Percentiles rank a stretch among this genome's conserved stretches.
Conservation (phyloP, 2,888 invertebrate genomes). For the Macroteleia sp. region DNA sequence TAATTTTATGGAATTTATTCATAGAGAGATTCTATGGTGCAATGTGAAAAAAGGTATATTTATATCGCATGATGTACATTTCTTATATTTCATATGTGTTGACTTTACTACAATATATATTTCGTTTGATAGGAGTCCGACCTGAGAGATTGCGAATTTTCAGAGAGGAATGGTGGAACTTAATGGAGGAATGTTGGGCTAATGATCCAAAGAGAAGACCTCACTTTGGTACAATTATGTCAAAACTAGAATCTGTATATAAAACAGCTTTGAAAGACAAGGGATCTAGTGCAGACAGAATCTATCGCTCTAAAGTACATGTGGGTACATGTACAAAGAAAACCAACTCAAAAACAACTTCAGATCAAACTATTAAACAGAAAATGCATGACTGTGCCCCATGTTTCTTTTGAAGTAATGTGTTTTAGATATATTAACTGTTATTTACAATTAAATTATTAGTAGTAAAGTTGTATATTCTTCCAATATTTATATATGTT, state of each 20-base stretch:
- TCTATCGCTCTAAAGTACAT: no score
- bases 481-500: no score
- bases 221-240: constrained; percentile 91
- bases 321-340: no score
- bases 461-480: no score
- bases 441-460: no score
- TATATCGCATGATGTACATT: no score
- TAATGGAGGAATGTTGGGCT: constrained; percentile 94
- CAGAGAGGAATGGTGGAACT: constrained; percentile 91
- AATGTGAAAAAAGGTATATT: constrained; percentile 90
- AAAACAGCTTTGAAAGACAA: constrained; percentile 75
- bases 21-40: constrained; percentile 94
- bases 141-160: constrained; percentile 91
- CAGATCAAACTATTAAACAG: no score
- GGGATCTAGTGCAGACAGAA: no score
- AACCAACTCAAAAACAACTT: no score
- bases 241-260: constrained; percentile 86
- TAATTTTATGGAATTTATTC: constrained; percentile 92
- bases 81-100: not conserved
- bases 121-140: constrained; percentile 87
- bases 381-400: no score
- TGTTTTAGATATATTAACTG: no score
- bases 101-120: not conserved
- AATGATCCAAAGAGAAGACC: constrained; percentile 90
- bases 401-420: no score